Evolutionary conservation across 2,113 vertebrate species (phyloP).

Genomic region (Calypte anna): DNA sequence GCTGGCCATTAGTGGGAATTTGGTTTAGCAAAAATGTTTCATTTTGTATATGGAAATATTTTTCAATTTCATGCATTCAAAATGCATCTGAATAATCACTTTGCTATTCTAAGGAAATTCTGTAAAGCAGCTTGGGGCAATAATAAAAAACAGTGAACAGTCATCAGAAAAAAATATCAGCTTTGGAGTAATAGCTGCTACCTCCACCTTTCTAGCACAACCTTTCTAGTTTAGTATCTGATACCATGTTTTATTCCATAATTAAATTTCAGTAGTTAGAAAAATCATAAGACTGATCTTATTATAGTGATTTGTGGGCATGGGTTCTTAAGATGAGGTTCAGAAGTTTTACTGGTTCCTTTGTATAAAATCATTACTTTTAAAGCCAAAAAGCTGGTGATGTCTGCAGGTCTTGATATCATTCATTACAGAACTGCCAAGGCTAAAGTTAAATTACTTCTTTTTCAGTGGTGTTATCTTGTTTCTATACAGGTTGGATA

Average conservation of each 20-base stretch:
- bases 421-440: conserved; percentile 64
- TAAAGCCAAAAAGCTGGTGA: conserved; percentile 36
- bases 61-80: neutral
- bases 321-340: neutral
- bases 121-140: neutral
- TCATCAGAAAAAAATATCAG: neutral
- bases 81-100: neutral
- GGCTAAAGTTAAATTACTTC: conserved; percentile 61
- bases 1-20: neutral
- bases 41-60: neutral
- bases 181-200: neutral
- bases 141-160: neutral
- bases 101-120: neutral
- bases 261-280: neutral
- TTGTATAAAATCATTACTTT: neutral
- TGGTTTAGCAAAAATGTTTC: neutral
- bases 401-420: conserved; percentile 49
- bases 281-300: neutral
- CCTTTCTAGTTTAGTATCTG: neutral
- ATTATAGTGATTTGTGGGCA: neutral
- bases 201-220: neutral
- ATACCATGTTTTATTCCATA: neutral
- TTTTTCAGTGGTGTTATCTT: conserved; percentile 54
- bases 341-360: neutral
- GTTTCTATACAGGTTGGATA: conserved; percentile 44